Percentiles rank a stretch among this genome's conserved stretches.
phyloP scores from a whole-genome alignment of 2,113 vertebrate species.

The Numenius arquata region DNA sequence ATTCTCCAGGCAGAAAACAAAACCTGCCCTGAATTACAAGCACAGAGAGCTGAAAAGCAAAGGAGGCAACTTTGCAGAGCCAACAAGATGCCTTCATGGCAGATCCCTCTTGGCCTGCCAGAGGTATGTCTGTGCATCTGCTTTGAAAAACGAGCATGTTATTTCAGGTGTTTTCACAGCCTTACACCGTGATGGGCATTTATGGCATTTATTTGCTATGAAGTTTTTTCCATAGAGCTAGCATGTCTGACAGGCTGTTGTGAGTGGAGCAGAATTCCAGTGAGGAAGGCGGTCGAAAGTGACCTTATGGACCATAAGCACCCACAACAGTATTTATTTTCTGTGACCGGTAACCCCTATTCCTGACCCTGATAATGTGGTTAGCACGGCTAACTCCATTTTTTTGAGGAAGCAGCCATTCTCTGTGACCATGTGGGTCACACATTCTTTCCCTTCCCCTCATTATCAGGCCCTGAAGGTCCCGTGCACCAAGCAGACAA shows the following conservation, averaged over 20 bases:
- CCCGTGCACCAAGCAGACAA: not conserved
- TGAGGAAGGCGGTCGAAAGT: not conserved
- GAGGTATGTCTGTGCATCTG: not conserved
- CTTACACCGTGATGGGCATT: not conserved
- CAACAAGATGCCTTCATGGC: not conserved
- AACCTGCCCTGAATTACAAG: not conserved
- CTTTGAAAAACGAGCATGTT: not conserved
- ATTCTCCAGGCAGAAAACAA: not conserved
- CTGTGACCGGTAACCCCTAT: not conserved
- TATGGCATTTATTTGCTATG: not conserved
- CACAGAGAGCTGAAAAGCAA: not conserved
- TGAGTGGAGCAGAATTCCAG: not conserved
- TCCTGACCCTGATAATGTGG: rapidly evolving
- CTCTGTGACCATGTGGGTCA: rapidly evolving
- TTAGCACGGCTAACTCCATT: not conserved
- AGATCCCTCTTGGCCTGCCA: not conserved
- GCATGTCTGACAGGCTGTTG: not conserved
- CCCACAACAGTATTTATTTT: not conserved
- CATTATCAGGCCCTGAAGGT: not conserved
- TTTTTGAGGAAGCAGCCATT: no score
- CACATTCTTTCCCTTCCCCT: rapidly evolving
- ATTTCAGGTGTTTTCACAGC: not conserved
- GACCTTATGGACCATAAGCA: not conserved
- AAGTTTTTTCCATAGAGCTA: not conserved
- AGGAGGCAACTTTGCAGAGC: not conserved